phyloP scores from a whole-genome alignment of 2,113 vertebrate species.

The Coracopsis vasa region DNA sequence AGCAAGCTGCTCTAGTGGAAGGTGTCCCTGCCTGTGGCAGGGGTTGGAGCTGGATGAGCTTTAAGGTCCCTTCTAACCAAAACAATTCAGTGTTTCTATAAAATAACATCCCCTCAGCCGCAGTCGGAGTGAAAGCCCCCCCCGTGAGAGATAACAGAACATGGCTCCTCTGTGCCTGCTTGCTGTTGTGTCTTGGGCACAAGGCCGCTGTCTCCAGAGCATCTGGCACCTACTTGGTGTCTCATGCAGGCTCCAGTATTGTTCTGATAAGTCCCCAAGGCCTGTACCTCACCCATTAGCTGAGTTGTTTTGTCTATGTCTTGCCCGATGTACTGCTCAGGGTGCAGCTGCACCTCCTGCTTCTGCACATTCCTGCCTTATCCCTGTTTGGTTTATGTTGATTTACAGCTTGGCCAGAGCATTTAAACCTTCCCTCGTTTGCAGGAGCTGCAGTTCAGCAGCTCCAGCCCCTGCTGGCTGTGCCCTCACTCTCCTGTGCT shows the following conservation, averaged over 20 bases:
- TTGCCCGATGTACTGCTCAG: rapidly evolving
- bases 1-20: background rate
- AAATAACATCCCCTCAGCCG: background rate
- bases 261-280: background rate
- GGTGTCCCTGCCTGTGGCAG: background rate
- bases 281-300: background rate
- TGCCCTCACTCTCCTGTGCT: background rate
- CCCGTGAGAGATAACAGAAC: rapidly evolving
- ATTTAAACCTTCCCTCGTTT: background rate
- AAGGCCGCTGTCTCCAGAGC: background rate
- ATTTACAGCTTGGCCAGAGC: background rate
- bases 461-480: background rate
- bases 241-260: background rate
- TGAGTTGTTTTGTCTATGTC: background rate
- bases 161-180: rapidly evolving
- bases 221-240: background rate
- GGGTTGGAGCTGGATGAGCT: background rate
- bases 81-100: background rate
- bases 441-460: background rate
- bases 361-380: background rate
- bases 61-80: background rate
- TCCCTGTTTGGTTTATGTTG: background rate
- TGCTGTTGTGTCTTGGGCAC: background rate
- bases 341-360: background rate
- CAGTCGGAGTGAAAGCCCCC: background rate